A percentile compares a stretch with the other conserved stretches of the same genome.
These are phyloP conservation scores for Ceyx melanurus DNA, from an alignment of 2,113 vertebrate species.

Conservation along the genomic window DNA sequence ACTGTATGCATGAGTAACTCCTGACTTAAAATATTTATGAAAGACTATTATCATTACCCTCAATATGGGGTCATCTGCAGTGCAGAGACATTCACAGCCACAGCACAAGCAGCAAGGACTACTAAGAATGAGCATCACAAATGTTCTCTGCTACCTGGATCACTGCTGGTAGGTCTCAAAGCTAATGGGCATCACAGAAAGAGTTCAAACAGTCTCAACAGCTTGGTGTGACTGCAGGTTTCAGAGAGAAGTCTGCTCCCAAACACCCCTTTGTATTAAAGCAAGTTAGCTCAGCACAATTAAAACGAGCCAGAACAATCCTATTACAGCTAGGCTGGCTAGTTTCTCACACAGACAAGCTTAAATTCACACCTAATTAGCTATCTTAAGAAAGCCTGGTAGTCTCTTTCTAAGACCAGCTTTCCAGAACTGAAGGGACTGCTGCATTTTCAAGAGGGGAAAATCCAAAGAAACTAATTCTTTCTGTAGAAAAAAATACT, in stretches of 20 bases:
- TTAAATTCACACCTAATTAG: conserved; percentile 16
- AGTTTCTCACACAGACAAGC: background rate
- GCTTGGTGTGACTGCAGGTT: background rate
- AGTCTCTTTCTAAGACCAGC: background rate
- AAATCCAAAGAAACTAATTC: background rate
- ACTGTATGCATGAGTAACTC: background rate
- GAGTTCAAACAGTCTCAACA: background rate
- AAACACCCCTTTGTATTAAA: background rate
- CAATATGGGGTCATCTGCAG: rapidly evolving
- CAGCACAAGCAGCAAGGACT: background rate
- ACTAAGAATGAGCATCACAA: background rate
- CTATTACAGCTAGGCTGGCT: conserved; percentile 28
- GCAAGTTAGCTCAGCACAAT: background rate
- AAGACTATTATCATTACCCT: background rate
- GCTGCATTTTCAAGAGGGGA: background rate
- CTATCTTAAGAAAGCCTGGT: background rate
- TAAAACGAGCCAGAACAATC: conserved; percentile 12
- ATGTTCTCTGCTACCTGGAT: background rate
- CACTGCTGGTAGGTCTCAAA: background rate
- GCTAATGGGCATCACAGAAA: background rate
- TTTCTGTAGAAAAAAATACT: background rate
- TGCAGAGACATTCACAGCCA: background rate
- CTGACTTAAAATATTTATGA: background rate
- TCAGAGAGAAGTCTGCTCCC: background rate
- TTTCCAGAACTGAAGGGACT: background rate